Conservation (phyloP, 37 sponge, comb jelly and placozoan species). For the Chondrilla cf. caribensis region DNA sequence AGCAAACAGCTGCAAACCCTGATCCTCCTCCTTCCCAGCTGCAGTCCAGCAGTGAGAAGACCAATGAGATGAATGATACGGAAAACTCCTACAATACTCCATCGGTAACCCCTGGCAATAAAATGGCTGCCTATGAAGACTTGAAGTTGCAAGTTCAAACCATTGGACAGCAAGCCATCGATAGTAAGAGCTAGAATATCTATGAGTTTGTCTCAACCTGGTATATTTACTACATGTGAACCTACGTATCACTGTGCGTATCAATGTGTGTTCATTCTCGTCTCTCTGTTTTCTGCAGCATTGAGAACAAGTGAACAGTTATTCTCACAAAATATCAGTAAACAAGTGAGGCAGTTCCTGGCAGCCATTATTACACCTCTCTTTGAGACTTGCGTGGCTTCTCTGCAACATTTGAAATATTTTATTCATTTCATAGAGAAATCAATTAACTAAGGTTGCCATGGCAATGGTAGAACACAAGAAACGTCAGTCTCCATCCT, state of each 20-base stretch:
- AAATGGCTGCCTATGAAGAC: neutral
- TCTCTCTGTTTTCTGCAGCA: too few relatives aligned
- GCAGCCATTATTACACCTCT: too few relatives aligned
- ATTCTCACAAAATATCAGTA: neutral
- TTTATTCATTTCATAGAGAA: neutral
- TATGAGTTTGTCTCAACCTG: neutral
- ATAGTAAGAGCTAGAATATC: neutral
- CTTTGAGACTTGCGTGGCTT: too few relatives aligned
- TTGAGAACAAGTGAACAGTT: neutral
- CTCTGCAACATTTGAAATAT: too few relatives aligned
- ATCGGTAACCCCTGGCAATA: neutral
- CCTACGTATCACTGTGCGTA: too few relatives aligned
- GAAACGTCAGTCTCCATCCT: neutral
- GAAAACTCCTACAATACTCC: neutral
- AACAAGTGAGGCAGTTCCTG: neutral
- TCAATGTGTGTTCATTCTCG: too few relatives aligned
- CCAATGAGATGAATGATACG: neutral
- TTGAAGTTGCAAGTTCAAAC: neutral
- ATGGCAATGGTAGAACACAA: conserved; percentile 13
- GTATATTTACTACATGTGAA: neutral
- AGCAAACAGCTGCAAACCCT: neutral
- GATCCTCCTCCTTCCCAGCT: neutral
- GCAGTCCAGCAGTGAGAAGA: neutral
- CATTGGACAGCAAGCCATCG: neutral
- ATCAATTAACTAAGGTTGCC: neutral